A percentile compares a stretch with the other conserved stretches of the same genome.
Conservation (phyloP, 2,797 vertebrate species). For the Enoplosus armatus region DNA sequence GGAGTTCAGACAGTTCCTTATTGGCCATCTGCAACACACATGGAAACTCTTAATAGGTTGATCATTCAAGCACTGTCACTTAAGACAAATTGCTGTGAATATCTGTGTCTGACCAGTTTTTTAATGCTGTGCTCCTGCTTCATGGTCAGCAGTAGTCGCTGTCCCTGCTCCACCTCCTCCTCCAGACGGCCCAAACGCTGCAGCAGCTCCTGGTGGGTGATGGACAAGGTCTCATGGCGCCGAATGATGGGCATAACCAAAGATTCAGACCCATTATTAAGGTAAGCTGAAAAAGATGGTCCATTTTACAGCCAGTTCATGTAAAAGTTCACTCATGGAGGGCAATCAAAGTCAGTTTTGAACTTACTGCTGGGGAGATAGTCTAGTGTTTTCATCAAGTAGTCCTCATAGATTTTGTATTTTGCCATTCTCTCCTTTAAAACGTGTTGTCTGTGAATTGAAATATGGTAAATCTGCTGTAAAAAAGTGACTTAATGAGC, state of each 20-base stretch:
- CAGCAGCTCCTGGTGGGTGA: slow-evolving; percentile 79
- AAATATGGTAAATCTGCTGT: slow-evolving; percentile 3
- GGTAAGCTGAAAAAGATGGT: slow-evolving; percentile 60
- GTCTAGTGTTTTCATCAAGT: slow-evolving; percentile 83
- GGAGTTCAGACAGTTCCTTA: slow-evolving; percentile 83
- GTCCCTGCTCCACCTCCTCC: slow-evolving; percentile 78
- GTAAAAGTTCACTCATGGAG: neutral
- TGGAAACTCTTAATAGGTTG: neutral
- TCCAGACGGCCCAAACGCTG: slow-evolving; percentile 76
- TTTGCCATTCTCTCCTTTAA: slow-evolving; percentile 81
- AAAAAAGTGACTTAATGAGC: neutral
- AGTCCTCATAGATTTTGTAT: slow-evolving; percentile 85
- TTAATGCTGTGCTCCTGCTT: slow-evolving; percentile 79
- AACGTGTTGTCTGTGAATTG: slow-evolving; percentile 76
- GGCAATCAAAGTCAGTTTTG: neutral
- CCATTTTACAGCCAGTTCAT: neutral
- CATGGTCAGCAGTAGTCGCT: slow-evolving; percentile 75
- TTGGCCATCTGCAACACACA: slow-evolving; percentile 73
- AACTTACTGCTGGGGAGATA: slow-evolving; percentile 83
- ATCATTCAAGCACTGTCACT: neutral
- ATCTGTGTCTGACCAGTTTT: slow-evolving; percentile 74
- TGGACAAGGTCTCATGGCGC: slow-evolving; percentile 80
- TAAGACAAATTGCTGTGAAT: neutral
- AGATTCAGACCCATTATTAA: slow-evolving; percentile 76
- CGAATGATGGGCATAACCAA: slow-evolving; percentile 80